Evolutionary conservation across 2,797 vertebrate species (phyloP).

Genomic region (Otus scops): DNA sequence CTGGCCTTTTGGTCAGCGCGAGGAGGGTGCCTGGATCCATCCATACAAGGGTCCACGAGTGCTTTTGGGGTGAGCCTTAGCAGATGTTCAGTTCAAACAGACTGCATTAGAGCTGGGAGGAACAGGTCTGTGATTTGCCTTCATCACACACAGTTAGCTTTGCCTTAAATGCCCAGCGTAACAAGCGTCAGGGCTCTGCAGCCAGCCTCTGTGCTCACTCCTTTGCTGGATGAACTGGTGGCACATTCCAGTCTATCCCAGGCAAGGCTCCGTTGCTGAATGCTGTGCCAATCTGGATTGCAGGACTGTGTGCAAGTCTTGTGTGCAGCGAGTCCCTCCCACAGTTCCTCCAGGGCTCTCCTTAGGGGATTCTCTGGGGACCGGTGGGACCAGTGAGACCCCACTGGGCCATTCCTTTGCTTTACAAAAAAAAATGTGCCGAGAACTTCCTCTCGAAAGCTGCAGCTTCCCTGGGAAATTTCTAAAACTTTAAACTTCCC

Average conservation of each 20-base stretch:
- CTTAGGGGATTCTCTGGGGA: neutral
- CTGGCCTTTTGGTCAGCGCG: neutral
- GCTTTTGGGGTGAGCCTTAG: neutral
- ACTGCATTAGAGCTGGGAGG: neutral
- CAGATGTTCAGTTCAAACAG: neutral
- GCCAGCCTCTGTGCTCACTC: neutral
- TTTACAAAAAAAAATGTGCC: neutral
- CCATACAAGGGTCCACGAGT: neutral
- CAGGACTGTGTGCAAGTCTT: neutral
- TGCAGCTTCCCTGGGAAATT: neutral
- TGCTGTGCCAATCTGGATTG: neutral
- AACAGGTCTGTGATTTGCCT: neutral
- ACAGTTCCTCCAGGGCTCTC: neutral
- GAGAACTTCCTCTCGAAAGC: neutral
- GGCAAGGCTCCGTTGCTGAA: neutral
- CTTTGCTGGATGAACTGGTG: rapidly evolving
- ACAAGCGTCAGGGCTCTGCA: neutral
- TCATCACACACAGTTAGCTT: neutral
- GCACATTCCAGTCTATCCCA: neutral
- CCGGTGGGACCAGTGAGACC: neutral
- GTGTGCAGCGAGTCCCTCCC: rapidly evolving
- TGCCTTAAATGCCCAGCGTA: neutral
- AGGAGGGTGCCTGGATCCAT: neutral
- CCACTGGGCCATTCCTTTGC: neutral
- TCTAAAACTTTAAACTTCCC: neutral